Evolutionary conservation across 2,797 vertebrate genomes (phyloP).

Genomic region (Typhlichthys eigenmanni): DNA sequence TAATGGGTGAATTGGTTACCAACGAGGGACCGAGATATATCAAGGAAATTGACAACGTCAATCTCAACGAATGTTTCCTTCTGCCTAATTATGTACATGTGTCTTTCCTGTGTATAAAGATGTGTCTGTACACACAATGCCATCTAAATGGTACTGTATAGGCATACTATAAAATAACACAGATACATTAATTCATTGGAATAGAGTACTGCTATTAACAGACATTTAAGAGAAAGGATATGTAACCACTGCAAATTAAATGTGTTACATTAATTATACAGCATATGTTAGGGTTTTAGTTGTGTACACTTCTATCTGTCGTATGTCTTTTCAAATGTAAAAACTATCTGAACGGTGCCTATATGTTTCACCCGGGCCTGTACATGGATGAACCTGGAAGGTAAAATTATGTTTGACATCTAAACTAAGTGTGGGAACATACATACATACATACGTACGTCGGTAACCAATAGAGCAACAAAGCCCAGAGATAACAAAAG

Average conservation of each 20-base stretch:
- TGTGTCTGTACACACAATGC: no score
- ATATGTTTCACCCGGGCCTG: not conserved
- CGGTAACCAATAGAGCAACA: not conserved
- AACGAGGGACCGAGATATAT: no score
- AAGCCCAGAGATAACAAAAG: not conserved
- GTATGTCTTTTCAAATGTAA: not conserved
- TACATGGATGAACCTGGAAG: no score
- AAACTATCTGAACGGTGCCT: not conserved
- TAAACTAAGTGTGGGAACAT: not conserved
- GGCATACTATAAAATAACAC: not conserved
- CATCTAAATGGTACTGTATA: not conserved
- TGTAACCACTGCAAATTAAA: not conserved
- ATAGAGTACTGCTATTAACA: no score
- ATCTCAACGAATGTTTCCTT: no score
- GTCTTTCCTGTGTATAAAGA: no score
- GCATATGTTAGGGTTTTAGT: not conserved
- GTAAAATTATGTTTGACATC: no score
- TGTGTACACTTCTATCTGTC: not conserved
- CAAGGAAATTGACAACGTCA: no score
- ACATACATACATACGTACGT: no score
- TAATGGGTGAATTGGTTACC: no score
- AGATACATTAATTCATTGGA: not conserved
- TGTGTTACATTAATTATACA: not conserved
- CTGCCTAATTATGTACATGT: no score
- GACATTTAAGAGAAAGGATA: no score